Evolutionary conservation across 1,140 invertebrate species (phyloP).

Genomic region (Procambarus clarkii): DNA sequence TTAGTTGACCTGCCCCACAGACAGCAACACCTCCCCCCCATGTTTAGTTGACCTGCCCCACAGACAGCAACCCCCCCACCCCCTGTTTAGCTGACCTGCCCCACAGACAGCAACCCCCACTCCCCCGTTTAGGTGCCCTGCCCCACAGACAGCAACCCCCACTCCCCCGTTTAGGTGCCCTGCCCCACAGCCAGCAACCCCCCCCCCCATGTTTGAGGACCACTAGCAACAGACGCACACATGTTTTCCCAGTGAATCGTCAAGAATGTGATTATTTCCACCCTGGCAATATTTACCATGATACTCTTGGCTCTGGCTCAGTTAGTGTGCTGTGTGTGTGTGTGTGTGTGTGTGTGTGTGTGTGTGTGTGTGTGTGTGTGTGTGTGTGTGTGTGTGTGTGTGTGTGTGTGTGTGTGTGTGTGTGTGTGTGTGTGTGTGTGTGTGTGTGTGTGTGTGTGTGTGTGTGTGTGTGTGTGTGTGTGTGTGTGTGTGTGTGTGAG

Average conservation of each 20-base stretch:
- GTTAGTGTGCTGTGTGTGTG: slow-evolving; percentile 4
- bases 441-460: slow-evolving; percentile 24
- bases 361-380: slow-evolving; percentile 30
- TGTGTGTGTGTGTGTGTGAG: slow-evolving; percentile 9
- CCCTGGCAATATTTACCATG: not conserved
- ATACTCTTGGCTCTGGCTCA: not conserved
- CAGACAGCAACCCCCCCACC: too few relatives aligned
- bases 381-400: slow-evolving; percentile 34
- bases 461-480: slow-evolving; percentile 22
- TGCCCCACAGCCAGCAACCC: too few relatives aligned
- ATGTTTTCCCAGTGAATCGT: not conserved
- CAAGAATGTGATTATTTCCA: not conserved
- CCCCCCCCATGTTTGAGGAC: too few relatives aligned
- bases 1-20: too few relatives aligned
- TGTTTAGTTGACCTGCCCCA: too few relatives aligned
- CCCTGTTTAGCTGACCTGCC: too few relatives aligned
- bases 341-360: slow-evolving; percentile 33
- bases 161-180: too few relatives aligned
- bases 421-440: slow-evolving; percentile 32
- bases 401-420: slow-evolving; percentile 35
- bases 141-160: too few relatives aligned
- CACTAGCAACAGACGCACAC: not conserved
- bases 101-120: too few relatives aligned
- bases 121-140: too few relatives aligned
- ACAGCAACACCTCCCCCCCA: too few relatives aligned